Percentiles rank a stretch among this genome's conserved stretches.
These are phyloP conservation scores for Glyptemys insculpta DNA, from an alignment of 2,797 vertebrate genomes.

Conservation along the genomic window DNA sequence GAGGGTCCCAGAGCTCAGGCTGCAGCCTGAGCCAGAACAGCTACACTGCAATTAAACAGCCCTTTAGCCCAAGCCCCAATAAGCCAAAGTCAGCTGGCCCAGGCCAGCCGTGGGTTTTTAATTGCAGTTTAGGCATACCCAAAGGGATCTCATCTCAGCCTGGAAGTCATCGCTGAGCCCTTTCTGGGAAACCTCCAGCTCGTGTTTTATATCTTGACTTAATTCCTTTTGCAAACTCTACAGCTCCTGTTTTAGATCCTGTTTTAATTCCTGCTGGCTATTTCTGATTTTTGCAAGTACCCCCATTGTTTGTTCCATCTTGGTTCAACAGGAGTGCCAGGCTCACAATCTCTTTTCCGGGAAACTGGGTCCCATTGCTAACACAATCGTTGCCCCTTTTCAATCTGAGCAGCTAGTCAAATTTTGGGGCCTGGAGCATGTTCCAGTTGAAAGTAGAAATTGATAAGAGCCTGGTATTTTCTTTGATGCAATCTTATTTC, in stretches of 20 bases:
- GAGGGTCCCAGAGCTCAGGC: not conserved
- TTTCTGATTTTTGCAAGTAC: not conserved
- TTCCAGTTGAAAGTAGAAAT: not conserved
- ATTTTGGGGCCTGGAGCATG: not conserved
- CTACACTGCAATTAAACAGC: not conserved
- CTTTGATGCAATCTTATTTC: not conserved
- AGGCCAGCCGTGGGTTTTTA: not conserved
- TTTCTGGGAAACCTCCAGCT: not conserved
- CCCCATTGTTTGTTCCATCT: not conserved
- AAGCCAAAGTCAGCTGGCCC: not conserved
- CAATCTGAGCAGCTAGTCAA: not conserved
- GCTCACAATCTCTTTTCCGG: not conserved
- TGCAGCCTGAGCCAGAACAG: not conserved
- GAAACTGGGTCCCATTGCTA: not conserved
- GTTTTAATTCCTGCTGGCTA: not conserved
- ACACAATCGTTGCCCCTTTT: not conserved
- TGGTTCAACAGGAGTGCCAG: not conserved
- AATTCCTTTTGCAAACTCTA: not conserved
- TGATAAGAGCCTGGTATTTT: not conserved
- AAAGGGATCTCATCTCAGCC: not conserved
- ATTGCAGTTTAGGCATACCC: not conserved
- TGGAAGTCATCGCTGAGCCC: not conserved
- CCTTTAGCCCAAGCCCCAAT: not conserved
- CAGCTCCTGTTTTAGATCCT: not conserved
- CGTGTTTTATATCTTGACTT: not conserved